These are phyloP conservation scores for Lacerta bilineata DNA, from an alignment of 2,797 vertebrate species.

Conservation along the genomic window DNA sequence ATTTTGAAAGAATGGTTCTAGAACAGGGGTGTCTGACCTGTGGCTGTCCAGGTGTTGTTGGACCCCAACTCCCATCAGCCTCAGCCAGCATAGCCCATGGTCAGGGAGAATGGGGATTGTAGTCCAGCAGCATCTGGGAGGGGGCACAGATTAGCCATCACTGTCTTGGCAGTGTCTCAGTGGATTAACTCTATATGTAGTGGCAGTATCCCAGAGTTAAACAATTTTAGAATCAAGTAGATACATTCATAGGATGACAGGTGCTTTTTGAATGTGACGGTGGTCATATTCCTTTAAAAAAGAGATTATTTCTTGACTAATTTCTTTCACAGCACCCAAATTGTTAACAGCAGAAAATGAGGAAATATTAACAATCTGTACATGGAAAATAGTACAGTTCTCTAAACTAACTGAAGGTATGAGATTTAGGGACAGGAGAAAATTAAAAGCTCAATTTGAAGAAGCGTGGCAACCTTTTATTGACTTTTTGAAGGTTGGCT, in stretches of 20 bases:
- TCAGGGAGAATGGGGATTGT: too few species aligned
- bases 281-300: not conserved
- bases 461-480: not conserved
- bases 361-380: not conserved
- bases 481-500: not conserved
- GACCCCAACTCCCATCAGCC: too few species aligned
- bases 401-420: not conserved
- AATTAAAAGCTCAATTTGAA: not conserved
- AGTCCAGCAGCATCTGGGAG: too few species aligned
- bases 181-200: not conserved
- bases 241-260: not conserved
- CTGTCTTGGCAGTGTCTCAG: not conserved
- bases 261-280: not conserved
- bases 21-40: too few species aligned
- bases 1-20: too few species aligned
- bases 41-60: too few species aligned
- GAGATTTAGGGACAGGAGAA: not conserved
- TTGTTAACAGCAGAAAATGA: not conserved
- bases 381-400: not conserved
- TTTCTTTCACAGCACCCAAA: not conserved
- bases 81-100: too few species aligned
- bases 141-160: not conserved
- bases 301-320: not conserved
- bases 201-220: not conserved
- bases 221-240: not conserved